Base-by-base conservation (phyloP, 92 coral and sea anemone genomes). In the Epizoanthus fatuus region DNA sequence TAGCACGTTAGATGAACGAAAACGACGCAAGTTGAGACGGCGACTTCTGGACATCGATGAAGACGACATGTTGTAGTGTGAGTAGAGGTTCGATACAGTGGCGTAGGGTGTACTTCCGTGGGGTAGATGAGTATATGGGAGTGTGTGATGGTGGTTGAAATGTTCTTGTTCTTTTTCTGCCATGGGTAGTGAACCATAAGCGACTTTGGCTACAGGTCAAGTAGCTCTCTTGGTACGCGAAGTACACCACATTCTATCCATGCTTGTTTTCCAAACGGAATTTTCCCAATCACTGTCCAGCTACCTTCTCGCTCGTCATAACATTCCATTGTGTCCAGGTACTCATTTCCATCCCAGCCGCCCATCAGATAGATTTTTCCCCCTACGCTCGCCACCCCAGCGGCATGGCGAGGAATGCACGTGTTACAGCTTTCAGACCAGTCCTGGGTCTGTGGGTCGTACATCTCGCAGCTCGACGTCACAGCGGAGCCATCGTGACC, bases 401-500 rank as follows among this genome's bases (percentile, higher is more conserved):
- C 93, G 10, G 95, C 95, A 11, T 94, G 95, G 25, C 98, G 92
- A 37, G 91, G 90, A 17, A 77, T 80, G 35, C 86, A 70, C 55
- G 90, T 63, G 47, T 81, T 88, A n/a, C 91, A 86, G 54, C 86
- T 54, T n/a, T 88, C 56, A 45, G 84, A 90, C 98, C 98, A 95
- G 69, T 73, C 63, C 66, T 93, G 86, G 2, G 69, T 37, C 8
- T 71, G 75, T 3, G 89, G 85, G 90, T 88, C 89, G 40, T 84
- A 95, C 2, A 88, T 71, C 81, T 95, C 98, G 60, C 98, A 95
- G 74, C 96, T 92, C 42, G 96, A 89, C 20, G 84, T 70, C 65
- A 86, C 79, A 49, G 78, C 62, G 56, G 77, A 86, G 59, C 67
- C 70, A 70, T 89, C 90, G 71, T 86, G 91, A 10, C 95, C 95